Evolutionary conservation across 2,888 invertebrate genomes (phyloP).

Genomic region (Clitarchus hookeri): DNA sequence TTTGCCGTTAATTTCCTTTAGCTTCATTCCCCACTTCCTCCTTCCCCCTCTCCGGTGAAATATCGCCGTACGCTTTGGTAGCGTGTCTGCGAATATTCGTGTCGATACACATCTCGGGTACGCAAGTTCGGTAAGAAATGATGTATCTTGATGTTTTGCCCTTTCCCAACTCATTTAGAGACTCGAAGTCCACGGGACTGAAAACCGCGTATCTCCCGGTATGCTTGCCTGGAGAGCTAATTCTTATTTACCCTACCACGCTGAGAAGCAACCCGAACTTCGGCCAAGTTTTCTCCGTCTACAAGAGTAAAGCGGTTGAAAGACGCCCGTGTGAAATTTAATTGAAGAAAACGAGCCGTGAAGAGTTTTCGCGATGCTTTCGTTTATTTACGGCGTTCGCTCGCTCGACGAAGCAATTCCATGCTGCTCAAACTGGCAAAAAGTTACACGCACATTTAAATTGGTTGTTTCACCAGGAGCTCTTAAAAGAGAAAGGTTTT

Average conservation of each 20-base stretch:
- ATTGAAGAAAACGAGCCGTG: not conserved
- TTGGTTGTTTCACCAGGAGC: not conserved
- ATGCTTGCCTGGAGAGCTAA: not conserved
- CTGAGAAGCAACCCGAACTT: not conserved
- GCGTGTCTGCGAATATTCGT: not conserved
- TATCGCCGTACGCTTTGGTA: not conserved
- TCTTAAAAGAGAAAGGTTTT: not conserved
- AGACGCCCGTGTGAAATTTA: not conserved
- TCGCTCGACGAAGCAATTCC: not conserved
- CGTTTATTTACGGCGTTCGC: not conserved
- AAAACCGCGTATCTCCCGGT: not conserved
- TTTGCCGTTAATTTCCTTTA: not conserved
- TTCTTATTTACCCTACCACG: not conserved
- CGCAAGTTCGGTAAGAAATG: slow-evolving; percentile 14
- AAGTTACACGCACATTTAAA: not conserved
- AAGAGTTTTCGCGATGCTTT: not conserved
- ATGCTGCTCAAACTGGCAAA: not conserved
- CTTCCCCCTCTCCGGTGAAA: not conserved
- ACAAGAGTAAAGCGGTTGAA: not conserved
- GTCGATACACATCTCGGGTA: not conserved
- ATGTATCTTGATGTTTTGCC: not conserved
- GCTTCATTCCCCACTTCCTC: not conserved
- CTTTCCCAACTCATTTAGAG: not conserved
- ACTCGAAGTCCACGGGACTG: not conserved
- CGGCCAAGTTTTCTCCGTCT: not conserved